Evolutionary conservation across 2,888 invertebrate genomes (phyloP), one percentile per base, ranked within the genome.

Genomic region (Drosophila seclusa): DNA sequence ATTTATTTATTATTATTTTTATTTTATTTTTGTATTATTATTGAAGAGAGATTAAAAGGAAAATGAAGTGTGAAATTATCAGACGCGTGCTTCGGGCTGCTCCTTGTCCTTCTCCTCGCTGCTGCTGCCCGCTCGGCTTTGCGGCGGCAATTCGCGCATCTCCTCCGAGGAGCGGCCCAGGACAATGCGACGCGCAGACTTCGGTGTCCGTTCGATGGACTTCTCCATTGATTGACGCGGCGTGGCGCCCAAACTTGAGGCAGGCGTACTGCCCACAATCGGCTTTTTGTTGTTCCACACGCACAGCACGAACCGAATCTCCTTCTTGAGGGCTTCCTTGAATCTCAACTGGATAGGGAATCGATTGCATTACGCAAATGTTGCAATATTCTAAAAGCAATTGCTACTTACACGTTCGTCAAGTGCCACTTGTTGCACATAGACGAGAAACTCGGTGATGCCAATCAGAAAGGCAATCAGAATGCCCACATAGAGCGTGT

Each of bases 401-500:
- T 2, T 3, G 0, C 16, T 0, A 59, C 81, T 80, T 90, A 97
- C 97, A 94, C 95, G 96, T 91, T 97, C 96, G 70, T 95, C 95
- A 1, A 96, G 95, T n/a, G 96, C 95, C 59, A 97, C 95, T 91
- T 96, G 95, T 74, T 96, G 95, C 2, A 97, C 95, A 90, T 97
- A 96, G 94, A 97, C 95, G 36, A 97, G 92, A 90, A 98, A 98
- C 92, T 99, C 98, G 38, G 95, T 94, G 27, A 97, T 93, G 13
- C 97, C 97, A n/a, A 98, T 95, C 11, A 96, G 68, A 36, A 96
- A 94, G 0, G 97, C 96, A 21, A 96, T 91, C 1, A 94, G 90
- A 50, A 96, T 95, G 2, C 98, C 98, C 24, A 94, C 93, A 4
- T 95, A 95, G 1, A 98, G 94, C 5, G 98, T 97, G 27, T 98